These are phyloP conservation scores for Paradoxurus hermaphroditus DNA, from an alignment of 2,113 vertebrate species.

Conservation along the genomic window DNA sequence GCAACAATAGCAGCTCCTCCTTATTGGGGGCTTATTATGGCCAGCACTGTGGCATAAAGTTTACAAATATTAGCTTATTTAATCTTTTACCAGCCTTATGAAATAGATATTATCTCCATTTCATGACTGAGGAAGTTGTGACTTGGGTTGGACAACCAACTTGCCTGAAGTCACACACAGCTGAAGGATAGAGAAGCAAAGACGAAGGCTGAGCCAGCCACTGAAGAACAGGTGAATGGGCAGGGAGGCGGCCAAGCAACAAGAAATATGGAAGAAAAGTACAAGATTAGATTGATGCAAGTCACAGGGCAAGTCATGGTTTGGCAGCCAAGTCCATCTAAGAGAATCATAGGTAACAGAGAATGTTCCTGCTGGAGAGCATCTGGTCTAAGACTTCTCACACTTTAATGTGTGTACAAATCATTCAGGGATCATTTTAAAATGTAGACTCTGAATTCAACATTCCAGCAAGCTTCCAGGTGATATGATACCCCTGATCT, in stretches of 20 bases:
- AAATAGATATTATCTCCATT: neutral
- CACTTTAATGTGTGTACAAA: neutral
- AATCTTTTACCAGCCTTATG: neutral
- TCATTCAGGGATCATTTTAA: neutral
- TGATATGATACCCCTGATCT: neutral
- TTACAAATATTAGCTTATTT: neutral
- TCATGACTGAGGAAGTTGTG: neutral
- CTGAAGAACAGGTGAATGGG: neutral
- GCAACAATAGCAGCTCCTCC: neutral
- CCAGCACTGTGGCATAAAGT: neutral
- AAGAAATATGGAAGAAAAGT: neutral
- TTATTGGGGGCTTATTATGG: neutral
- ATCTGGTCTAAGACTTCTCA: neutral
- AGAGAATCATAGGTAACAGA: neutral
- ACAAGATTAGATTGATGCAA: neutral
- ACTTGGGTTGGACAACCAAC: neutral
- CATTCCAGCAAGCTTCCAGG: neutral
- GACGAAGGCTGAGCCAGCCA: neutral
- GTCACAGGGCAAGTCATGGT: neutral
- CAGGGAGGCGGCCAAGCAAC: neutral
- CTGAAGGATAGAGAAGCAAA: neutral
- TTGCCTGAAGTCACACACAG: neutral
- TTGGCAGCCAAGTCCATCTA: neutral
- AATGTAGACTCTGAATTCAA: neutral
- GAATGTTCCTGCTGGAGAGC: neutral